Percentiles rank a stretch among this genome's conserved stretches.
Conservation (phyloP, 2,113 vertebrate species). For the Hucho hucho region DNA sequence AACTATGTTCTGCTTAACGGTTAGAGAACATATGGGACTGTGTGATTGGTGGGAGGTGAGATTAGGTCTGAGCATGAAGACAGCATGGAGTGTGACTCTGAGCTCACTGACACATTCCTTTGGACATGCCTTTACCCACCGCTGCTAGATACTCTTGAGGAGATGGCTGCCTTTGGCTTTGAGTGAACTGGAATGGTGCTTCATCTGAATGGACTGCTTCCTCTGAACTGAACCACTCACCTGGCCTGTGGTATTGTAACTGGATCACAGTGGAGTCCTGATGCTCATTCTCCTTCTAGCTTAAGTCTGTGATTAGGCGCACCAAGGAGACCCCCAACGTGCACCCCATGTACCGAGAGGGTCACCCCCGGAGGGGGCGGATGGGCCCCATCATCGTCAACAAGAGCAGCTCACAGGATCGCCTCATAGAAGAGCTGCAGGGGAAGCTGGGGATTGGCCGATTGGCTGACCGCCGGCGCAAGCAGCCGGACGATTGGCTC, state of each 20-base stretch:
- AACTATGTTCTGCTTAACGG: not conserved
- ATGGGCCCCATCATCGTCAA: constrained; percentile 86
- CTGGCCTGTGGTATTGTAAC: not conserved
- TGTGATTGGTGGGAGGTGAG: not conserved
- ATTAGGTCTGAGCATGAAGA: constrained; percentile 25
- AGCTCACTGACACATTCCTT: constrained; percentile 24
- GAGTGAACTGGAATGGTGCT: not conserved
- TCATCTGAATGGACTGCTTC: constrained; percentile 35
- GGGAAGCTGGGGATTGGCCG: constrained; percentile 86
- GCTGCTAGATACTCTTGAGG: not conserved
- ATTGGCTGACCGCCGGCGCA: constrained; percentile 65
- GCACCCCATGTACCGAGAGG: constrained; percentile 93
- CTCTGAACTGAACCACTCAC: constrained; percentile 11
- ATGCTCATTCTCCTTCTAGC: constrained; percentile 67
- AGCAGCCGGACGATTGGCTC: constrained; percentile 84
- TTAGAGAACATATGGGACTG: not conserved
- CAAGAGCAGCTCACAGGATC: constrained; percentile 89
- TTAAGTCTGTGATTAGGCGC: constrained; percentile 93
- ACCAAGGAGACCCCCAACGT: constrained; percentile 90
- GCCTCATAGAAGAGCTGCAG: constrained; percentile 89
- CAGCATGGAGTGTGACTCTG: constrained; percentile 35
- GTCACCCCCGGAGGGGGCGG: constrained; percentile 83
- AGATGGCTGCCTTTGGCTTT: constrained; percentile 15
- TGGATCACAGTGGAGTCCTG: not conserved
- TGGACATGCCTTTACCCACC: not conserved